phyloP scores from a whole-genome alignment of 2,113 vertebrate genomes.

The Calidris pugnax region DNA sequence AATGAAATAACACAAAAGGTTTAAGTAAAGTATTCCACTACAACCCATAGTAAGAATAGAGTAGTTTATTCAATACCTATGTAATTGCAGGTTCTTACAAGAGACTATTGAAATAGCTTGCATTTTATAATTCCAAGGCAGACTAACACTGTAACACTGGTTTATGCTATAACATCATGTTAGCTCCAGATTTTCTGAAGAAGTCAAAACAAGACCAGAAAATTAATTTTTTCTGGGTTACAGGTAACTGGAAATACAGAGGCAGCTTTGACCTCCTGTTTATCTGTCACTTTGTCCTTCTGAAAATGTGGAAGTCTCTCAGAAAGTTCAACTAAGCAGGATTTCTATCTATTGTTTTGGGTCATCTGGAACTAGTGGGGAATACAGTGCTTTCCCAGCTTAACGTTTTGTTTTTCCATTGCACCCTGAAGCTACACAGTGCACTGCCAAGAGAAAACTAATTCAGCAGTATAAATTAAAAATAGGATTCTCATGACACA shows the following conservation, averaged over 20 bases:
- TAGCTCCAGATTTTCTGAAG: background rate
- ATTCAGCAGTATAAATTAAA: constrained; percentile 62
- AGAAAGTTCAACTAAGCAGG: background rate
- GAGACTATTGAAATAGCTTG: background rate
- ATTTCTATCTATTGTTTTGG: constrained; percentile 58
- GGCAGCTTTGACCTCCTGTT: background rate
- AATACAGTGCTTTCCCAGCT: constrained; percentile 41
- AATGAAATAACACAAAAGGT: background rate
- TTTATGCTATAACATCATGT: background rate
- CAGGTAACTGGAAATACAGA: background rate
- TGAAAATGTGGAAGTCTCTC: background rate
- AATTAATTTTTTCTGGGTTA: background rate
- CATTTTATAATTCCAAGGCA: background rate
- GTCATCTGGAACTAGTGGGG: constrained; percentile 61
- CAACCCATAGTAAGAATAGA: background rate
- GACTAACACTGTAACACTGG: background rate
- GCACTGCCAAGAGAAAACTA: constrained; percentile 63
- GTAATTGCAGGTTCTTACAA: background rate
- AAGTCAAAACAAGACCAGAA: background rate
- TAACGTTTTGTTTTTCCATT: constrained; percentile 59
- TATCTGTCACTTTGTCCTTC: background rate
- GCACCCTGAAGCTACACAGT: constrained; percentile 50
- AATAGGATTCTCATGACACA: constrained; percentile 56
- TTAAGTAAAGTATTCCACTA: background rate
- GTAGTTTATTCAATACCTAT: background rate